Percentiles rank a stretch among this genome's conserved stretches.
Evolutionary conservation across 2,888 invertebrate genomes (phyloP).

Genomic region (Halocaridina rubra): DNA sequence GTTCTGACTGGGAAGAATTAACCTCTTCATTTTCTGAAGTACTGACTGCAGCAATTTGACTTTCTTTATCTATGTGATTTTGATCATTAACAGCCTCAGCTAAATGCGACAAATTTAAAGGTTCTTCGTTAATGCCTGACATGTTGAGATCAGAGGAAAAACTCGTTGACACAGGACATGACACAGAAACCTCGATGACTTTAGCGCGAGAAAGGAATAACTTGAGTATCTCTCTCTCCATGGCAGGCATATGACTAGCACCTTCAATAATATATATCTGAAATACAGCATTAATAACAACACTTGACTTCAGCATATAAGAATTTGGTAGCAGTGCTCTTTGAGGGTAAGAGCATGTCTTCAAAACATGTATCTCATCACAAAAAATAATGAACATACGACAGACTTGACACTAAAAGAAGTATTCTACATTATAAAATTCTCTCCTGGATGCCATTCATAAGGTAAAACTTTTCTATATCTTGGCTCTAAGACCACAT

Average conservation of each 20-base stretch:
- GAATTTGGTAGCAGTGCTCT: not conserved
- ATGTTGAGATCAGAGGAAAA: not conserved
- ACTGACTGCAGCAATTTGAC: not conserved
- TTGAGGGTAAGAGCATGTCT: not conserved
- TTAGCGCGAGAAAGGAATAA: slow-evolving; percentile 1
- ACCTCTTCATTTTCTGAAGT: not conserved
- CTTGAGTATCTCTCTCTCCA: slow-evolving; percentile 43
- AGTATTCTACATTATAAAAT: too few relatives aligned
- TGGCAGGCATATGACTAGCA: slow-evolving; percentile 15
- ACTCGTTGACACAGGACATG: not conserved
- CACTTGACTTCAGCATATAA: not conserved
- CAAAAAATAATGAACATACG: too few relatives aligned
- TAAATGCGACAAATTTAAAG: not conserved
- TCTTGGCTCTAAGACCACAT: too few relatives aligned
- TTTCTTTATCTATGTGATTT: not conserved
- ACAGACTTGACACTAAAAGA: too few relatives aligned
- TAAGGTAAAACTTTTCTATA: too few relatives aligned
- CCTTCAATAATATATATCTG: slow-evolving; percentile 43
- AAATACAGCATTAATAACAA: not conserved
- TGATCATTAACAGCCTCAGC: not conserved
- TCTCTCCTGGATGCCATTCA: too few relatives aligned
- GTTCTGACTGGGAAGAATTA: not conserved
- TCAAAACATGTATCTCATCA: not conserved
- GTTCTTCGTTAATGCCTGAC: slow-evolving; percentile 33
- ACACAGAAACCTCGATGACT: not conserved